These are phyloP conservation scores for Phaenicophaeus curvirostris DNA, from an alignment of 2,797 vertebrate species.

Conservation along the genomic window DNA sequence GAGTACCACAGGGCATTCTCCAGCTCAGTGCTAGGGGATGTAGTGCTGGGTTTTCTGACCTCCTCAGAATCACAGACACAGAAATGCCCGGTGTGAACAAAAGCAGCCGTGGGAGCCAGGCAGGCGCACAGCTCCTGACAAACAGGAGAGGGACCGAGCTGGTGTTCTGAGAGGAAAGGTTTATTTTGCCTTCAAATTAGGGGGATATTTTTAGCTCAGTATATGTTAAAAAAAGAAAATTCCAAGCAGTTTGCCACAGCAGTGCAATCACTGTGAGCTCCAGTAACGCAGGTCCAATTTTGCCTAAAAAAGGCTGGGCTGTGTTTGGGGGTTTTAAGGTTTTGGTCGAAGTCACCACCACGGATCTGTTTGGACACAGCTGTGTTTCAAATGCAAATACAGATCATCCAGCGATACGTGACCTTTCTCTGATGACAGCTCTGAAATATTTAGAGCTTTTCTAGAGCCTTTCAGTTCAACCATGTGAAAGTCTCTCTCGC, in stretches of 20 bases:
- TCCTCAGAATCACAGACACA: neutral
- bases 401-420: neutral
- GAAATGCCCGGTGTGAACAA: neutral
- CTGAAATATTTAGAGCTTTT: neutral
- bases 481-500: accelerated
- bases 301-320: neutral
- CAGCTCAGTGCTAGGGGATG: accelerated
- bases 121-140: neutral
- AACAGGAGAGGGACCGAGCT: accelerated
- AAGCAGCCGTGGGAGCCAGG: neutral
- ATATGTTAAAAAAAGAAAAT: neutral
- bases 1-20: no score
- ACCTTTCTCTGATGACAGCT: neutral
- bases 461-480: neutral
- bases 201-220: neutral
- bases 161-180: neutral
- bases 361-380: neutral
- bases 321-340: no score
- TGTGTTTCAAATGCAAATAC: neutral
- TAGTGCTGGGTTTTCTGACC: neutral
- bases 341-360: neutral
- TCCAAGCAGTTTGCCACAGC: neutral
- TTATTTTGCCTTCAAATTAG: neutral
- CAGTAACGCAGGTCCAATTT: neutral
- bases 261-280: neutral